These are phyloP conservation scores for Montipora efflorescens DNA, from an alignment of 64 coral and sea anemone genomes.

Conservation along the genomic window DNA sequence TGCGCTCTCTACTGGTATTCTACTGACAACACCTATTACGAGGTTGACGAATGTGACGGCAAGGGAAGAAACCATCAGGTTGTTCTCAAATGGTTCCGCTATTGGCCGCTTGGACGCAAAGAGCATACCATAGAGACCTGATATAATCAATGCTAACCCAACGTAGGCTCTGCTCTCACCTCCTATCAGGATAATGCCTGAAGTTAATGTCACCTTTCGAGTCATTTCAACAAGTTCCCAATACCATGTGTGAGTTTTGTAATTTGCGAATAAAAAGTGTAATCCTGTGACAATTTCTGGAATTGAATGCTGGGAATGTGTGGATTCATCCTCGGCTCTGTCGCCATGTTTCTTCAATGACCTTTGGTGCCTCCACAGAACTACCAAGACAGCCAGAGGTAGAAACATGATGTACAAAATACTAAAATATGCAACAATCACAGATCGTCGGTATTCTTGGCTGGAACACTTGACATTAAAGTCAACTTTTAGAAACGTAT, in stretches of 20 bases:
- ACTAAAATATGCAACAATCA: neutral
- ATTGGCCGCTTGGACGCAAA: neutral
- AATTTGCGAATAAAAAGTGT: neutral
- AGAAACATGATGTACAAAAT: neutral
- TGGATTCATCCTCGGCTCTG: neutral
- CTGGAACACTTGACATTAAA: slow-evolving; percentile 22
- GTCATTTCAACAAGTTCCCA: slow-evolving; percentile 8
- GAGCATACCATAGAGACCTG: neutral
- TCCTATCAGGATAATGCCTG: neutral
- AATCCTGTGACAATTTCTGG: neutral
- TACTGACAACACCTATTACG: neutral
- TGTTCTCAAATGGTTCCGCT: neutral
- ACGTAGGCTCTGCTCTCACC: neutral
- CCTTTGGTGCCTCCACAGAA: neutral
- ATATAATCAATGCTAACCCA: neutral
- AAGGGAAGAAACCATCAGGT: neutral
- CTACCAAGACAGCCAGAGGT: neutral
- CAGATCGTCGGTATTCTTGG: neutral
- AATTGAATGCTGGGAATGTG: neutral
- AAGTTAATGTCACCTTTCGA: neutral
- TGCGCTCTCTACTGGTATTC: too few relatives aligned
- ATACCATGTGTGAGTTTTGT: neutral
- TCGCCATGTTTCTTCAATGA: neutral
- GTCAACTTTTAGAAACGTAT: slow-evolving; percentile 22
- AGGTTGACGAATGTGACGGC: neutral